Conservation (phyloP, 2,797 vertebrate species). For the Danionella dracula region DNA sequence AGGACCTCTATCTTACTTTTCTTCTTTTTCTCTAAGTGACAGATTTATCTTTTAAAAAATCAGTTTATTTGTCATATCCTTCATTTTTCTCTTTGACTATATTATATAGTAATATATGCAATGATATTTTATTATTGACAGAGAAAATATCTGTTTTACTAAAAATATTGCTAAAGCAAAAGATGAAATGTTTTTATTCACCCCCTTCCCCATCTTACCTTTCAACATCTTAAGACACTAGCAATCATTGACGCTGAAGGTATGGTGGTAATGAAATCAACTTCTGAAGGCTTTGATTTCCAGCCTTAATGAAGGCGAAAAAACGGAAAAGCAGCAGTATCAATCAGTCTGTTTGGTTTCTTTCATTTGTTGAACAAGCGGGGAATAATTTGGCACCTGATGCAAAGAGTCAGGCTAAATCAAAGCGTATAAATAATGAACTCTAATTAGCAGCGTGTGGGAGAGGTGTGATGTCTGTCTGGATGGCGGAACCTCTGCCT, state of each 20-base stretch:
- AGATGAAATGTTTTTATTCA: background rate
- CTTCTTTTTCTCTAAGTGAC: too few species aligned
- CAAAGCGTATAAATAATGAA: conserved; percentile 80
- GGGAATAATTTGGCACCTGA: conserved; percentile 65
- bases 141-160: too few species aligned
- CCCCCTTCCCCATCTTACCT: background rate
- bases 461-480: conserved; percentile 69
- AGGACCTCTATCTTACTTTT: too few species aligned
- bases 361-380: conserved; percentile 70
- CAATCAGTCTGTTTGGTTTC: conserved; percentile 67
- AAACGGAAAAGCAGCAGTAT: conserved; percentile 53
- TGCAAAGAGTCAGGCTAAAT: conserved; percentile 62
- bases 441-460: conserved; percentile 72
- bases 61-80: too few species aligned
- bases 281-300: conserved; percentile 63
- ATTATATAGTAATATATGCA: too few species aligned
- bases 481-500: conserved; percentile 64
- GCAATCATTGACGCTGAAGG: conserved; percentile 35
- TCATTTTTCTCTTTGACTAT: too few species aligned
- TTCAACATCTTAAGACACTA: conserved; percentile 9
- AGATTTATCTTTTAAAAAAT: too few species aligned
- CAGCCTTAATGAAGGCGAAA: conserved; percentile 47
- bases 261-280: conserved; percentile 58
- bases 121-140: too few species aligned
- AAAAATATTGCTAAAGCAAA: too few species aligned